phyloP scores from a whole-genome alignment of 2,113 vertebrate genomes.

The Nerophis lumbriciformis region DNA sequence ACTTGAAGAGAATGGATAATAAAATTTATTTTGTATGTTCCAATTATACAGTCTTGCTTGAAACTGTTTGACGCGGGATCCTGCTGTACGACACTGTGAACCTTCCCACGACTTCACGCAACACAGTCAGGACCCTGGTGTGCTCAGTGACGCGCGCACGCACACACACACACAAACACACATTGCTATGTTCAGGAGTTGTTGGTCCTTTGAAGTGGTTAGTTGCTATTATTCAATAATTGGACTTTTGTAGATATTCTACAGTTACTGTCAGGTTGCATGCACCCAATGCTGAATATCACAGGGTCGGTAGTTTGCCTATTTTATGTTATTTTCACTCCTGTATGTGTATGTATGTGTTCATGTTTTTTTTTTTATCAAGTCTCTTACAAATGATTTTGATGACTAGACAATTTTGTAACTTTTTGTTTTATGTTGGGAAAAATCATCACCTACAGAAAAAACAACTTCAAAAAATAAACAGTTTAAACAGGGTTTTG shows the following conservation, averaged over 20 bases:
- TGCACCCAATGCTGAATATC: constrained; percentile 71
- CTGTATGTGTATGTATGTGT: constrained; percentile 68
- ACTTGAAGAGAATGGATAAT: constrained; percentile 79
- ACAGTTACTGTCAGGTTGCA: constrained; percentile 73
- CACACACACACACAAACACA: constrained; percentile 26
- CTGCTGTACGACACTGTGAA: constrained; percentile 75
- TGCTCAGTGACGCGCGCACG: constrained; percentile 18
- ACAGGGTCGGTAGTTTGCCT: constrained; percentile 75
- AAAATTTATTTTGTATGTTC: constrained; percentile 88
- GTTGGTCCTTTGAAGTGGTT: constrained; percentile 70
- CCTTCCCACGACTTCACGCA: constrained; percentile 66
- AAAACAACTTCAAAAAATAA: constrained; percentile 72
- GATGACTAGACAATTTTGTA: constrained; percentile 76
- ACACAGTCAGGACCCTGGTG: constrained; percentile 53
- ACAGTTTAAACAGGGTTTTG: constrained; percentile 69
- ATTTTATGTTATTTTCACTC: constrained; percentile 74
- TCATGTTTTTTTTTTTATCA: constrained; percentile 74
- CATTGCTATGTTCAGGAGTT: constrained; percentile 66
- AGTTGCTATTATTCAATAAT: constrained; percentile 67
- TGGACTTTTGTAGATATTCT: constrained; percentile 72
- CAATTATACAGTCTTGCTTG: constrained; percentile 78
- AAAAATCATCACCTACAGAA: constrained; percentile 68
- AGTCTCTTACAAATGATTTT: constrained; percentile 76
- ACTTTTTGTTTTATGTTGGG: constrained; percentile 72
- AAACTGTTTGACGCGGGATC: constrained; percentile 72